phyloP scores from a whole-genome alignment of 2,113 vertebrate species.

The Holacanthus passer region DNA sequence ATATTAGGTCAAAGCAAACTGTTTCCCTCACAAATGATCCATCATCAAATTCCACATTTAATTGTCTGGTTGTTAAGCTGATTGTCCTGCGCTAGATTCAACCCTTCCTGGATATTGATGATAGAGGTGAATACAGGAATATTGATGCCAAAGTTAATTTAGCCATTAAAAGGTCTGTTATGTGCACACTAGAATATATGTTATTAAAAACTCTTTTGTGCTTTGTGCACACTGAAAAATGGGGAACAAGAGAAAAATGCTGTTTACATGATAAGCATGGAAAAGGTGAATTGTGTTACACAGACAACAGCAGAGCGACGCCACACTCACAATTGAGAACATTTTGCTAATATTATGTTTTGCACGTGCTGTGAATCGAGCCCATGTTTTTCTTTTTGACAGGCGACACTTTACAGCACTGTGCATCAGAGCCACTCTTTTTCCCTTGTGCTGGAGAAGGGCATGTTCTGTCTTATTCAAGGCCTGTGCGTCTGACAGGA shows the following conservation, averaged over 20 bases:
- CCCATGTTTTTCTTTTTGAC: constrained; percentile 36
- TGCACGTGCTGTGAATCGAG: constrained; percentile 39
- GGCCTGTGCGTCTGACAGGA: constrained; percentile 85
- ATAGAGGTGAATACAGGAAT: not conserved
- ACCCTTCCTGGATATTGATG: not conserved
- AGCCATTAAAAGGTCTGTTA: not conserved
- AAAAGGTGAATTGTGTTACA: not conserved
- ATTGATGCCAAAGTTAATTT: constrained; percentile 6
- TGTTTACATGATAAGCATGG: not conserved
- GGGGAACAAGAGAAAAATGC: not conserved
- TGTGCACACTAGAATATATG: not conserved
- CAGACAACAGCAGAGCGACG: not conserved
- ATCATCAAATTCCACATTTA: too few relatives aligned
- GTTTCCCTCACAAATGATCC: too few relatives aligned
- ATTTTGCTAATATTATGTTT: constrained; percentile 49
- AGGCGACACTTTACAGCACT: constrained; percentile 35
- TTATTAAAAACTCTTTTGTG: not conserved
- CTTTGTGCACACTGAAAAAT: not conserved
- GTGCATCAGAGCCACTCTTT: constrained; percentile 45
- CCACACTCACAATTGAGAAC: not conserved
- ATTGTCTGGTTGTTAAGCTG: not conserved
- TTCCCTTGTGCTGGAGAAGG: constrained; percentile 42
- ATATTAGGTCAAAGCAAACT: not conserved
- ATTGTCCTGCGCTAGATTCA: not conserved
- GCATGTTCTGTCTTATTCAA: constrained; percentile 83